Conservation (phyloP, 1,140 invertebrate genomes). For the Papilio helenus region DNA sequence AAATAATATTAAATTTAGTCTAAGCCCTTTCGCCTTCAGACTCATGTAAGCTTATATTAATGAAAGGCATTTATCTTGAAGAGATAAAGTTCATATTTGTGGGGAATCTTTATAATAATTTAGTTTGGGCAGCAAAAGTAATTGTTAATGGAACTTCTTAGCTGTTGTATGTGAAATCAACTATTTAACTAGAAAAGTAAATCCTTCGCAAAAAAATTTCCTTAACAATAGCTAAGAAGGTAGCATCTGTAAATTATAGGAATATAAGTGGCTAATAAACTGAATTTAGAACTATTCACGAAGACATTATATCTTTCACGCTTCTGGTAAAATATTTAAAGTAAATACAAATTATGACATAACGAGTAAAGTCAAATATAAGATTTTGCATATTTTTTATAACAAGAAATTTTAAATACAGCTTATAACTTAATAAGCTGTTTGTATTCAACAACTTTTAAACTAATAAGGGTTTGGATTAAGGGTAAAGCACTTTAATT, state of each 20-base stretch:
- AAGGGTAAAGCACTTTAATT: background rate
- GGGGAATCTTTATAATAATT: slow-evolving; percentile 21
- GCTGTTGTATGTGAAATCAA: slow-evolving; percentile 43
- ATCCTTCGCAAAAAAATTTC: background rate
- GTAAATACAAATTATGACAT: too few species aligned
- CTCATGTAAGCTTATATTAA: slow-evolving; percentile 62
- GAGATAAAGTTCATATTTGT: slow-evolving; percentile 51
- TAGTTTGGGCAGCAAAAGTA: slow-evolving; percentile 75
- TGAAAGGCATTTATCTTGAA: slow-evolving; percentile 52
- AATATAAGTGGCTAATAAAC: background rate
- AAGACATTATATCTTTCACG: background rate
- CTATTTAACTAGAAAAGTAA: slow-evolving; percentile 14
- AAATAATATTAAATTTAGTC: slow-evolving; percentile 63
- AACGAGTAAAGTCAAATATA: too few species aligned
- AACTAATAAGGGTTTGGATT: background rate
- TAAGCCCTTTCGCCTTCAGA: slow-evolving; percentile 77
- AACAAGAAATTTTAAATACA: too few species aligned
- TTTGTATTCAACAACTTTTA: background rate
- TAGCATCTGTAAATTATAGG: slow-evolving; percentile 30
- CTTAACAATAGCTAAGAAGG: slow-evolving; percentile 35
- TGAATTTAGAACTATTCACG: background rate
- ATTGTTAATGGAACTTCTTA: slow-evolving; percentile 50
- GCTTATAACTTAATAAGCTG: too few species aligned
- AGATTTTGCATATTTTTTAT: too few species aligned
- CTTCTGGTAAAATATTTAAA: too few species aligned